A percentile compares a stretch with the other conserved stretches of the same genome.
These are phyloP conservation scores for Myrmecobius fasciatus DNA, from an alignment of 2,113 vertebrate genomes.

Conservation along the genomic window DNA sequence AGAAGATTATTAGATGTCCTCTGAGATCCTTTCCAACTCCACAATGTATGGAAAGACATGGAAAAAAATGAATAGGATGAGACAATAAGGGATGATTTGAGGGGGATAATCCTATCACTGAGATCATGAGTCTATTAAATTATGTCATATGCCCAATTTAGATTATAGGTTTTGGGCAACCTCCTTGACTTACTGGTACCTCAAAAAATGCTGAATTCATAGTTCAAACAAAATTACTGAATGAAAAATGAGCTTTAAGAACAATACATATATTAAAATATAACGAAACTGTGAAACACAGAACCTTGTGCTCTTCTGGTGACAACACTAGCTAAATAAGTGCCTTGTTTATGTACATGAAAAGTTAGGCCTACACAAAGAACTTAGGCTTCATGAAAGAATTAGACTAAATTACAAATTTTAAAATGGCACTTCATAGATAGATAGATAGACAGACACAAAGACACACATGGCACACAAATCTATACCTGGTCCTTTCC, in stretches of 20 bases:
- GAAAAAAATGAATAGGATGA: background rate
- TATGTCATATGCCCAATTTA: background rate
- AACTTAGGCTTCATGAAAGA: background rate
- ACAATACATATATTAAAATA: background rate
- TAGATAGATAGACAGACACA: background rate
- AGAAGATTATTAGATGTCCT: background rate
- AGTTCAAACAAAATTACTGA: fast-evolving
- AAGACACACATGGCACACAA: background rate
- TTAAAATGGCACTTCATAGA: background rate
- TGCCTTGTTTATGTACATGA: background rate
- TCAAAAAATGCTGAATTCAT: background rate
- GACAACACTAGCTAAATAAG: background rate
- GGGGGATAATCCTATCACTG: background rate
- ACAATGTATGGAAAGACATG: background rate
- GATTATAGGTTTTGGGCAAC: background rate
- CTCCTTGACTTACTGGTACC: background rate
- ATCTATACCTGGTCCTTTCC: conserved; percentile 88
- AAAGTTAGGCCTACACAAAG: background rate
- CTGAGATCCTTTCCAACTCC: background rate
- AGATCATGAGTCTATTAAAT: background rate
- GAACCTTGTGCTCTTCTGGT: background rate
- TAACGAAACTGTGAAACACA: background rate
- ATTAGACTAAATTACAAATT: background rate
- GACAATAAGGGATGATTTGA: background rate
- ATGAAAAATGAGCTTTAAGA: background rate